A percentile compares a stretch with the other conserved stretches of the same genome.
Evolutionary conservation across 2,113 vertebrate species (phyloP).

Genomic region (Cryptomyrus ogoouensis): DNA sequence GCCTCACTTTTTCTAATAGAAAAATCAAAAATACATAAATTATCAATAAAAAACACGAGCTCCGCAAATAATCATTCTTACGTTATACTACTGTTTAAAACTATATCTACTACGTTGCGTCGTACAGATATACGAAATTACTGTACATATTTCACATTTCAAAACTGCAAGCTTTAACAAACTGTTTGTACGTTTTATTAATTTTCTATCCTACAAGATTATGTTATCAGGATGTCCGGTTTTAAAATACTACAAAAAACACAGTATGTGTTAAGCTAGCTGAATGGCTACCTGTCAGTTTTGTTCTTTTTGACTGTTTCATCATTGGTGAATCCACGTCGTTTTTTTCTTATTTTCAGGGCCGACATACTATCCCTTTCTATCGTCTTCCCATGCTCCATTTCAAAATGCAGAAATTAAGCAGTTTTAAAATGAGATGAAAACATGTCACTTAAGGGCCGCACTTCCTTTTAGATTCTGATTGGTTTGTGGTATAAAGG

Average conservation of each 20-base stretch:
- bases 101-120: background rate
- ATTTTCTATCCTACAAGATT: background rate
- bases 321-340: background rate
- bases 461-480: constrained; percentile 25
- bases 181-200: background rate
- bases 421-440: background rate
- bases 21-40: background rate
- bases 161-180: background rate
- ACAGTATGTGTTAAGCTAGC: background rate
- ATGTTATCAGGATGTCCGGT: background rate
- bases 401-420: background rate
- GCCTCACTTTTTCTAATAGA: background rate
- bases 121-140: background rate
- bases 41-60: background rate
- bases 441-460: background rate
- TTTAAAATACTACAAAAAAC: background rate
- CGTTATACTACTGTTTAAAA: background rate
- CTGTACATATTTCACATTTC: background rate
- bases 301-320: constrained; percentile 20
- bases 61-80: background rate
- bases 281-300: constrained; percentile 2
- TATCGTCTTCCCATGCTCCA: constrained; percentile 11
- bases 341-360: constrained; percentile 22
- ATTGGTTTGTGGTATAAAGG: constrained; percentile 14
- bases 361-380: background rate